A percentile compares a stretch with the other conserved stretches of the same genome.
These are phyloP conservation scores for Xylota segnis DNA, from an alignment of 2,888 invertebrate species.

Conservation along the genomic window DNA sequence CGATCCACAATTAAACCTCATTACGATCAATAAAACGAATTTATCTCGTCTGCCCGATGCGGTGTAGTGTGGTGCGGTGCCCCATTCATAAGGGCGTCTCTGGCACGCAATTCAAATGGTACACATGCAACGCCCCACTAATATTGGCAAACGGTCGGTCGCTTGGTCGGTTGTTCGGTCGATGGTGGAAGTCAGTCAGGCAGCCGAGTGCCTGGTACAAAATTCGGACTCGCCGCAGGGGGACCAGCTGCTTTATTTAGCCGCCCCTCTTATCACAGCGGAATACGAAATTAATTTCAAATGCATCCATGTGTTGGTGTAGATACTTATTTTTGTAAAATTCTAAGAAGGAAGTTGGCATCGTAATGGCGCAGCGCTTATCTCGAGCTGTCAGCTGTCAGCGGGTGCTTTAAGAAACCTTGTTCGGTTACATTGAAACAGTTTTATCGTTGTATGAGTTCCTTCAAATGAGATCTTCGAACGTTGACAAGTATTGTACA, in stretches of 20 bases:
- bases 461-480: conserved; percentile 34
- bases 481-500: conserved; percentile 1
- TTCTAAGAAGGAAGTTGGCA: conserved; percentile 44
- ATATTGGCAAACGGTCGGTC: conserved; percentile 44
- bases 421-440: neutral
- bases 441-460: conserved; percentile 6
- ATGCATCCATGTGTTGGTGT: conserved; percentile 21
- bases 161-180: no score
- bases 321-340: conserved; percentile 14
- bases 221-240: conserved; percentile 27
- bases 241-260: conserved; percentile 32
- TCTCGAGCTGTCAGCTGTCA: conserved; percentile 8
- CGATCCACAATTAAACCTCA: conserved; percentile 59
- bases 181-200: conserved; percentile 20
- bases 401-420: neutral
- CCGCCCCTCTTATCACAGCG: conserved; percentile 44
- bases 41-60: neutral
- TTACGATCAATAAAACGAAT: conserved; percentile 67
- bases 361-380: conserved; percentile 1
- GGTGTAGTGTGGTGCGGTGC: neutral
- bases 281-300: conserved; percentile 22
- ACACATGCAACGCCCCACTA: conserved; percentile 52
- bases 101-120: conserved; percentile 50
- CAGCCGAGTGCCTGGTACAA: conserved; percentile 62
- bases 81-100: conserved; percentile 67